phyloP scores from a whole-genome alignment of 2,113 vertebrate species.

The Scophthalmus maximus region DNA sequence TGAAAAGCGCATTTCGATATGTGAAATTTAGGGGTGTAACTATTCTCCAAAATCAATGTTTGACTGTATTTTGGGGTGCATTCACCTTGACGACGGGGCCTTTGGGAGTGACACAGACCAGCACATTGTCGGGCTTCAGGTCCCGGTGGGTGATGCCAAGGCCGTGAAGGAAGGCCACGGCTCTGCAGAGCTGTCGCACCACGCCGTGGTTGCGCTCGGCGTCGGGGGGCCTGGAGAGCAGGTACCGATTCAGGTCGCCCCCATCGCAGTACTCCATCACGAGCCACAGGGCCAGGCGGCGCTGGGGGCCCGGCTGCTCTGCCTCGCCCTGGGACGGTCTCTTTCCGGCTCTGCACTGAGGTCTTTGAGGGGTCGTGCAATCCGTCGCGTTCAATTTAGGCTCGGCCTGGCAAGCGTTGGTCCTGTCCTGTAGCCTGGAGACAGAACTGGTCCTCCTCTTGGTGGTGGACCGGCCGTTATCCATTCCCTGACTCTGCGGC shows the following conservation, averaged over 20 bases:
- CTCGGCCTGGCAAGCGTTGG: too few relatives aligned
- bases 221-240: constrained; percentile 89
- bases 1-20: too few relatives aligned
- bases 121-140: constrained; percentile 96
- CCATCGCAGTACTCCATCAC: constrained; percentile 99
- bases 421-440: constrained; percentile 11
- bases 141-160: constrained; percentile 94
- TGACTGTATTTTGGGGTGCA: too few relatives aligned
- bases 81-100: constrained; percentile 90
- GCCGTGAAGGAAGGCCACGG: constrained; percentile 92
- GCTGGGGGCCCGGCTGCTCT: constrained; percentile 68
- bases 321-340: constrained; percentile 80
- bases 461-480: neutral
- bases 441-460: constrained; percentile 19
- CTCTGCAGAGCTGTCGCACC: constrained; percentile 91
- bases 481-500: constrained; percentile 24
- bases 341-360: constrained; percentile 56
- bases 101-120: constrained; percentile 87
- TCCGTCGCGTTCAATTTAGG: constrained; percentile 23
- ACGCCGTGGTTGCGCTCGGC: constrained; percentile 88
- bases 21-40: neutral
- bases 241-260: constrained; percentile 93
- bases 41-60: neutral
- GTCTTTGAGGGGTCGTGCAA: constrained; percentile 47
- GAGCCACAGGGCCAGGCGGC: constrained; percentile 91